Evolutionary conservation across 1,140 invertebrate species (phyloP), one percentile per base, ranked within the genome.

Genomic region (Drosophila equinoxialis): DNA sequence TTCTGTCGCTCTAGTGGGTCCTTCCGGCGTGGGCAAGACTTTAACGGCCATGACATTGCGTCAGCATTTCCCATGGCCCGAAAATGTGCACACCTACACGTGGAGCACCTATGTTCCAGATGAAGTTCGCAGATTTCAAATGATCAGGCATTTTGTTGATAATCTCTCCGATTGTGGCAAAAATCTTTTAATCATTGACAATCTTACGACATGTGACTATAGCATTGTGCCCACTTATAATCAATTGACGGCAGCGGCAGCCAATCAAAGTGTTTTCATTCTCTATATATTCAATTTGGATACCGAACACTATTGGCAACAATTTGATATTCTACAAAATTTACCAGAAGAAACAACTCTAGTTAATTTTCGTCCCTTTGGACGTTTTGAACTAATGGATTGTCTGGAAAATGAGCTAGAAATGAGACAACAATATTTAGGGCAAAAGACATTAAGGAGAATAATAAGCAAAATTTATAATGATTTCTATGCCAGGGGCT

Each of bases 111-210:
- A 66, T 41, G 85, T 87, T 1, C 35, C 75, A 8, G 69, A 91
- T 14, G 78, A 74, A 4, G 76, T 35, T 3, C 63, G 70, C 6
- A 91, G 85, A 61, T 80, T 91, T n/a, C 74, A 74, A 3, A 41
- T 87, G 64, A 39, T 91, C 1, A 58, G 76, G 6, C 57, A 82
- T 8, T 87, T 82, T 41, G 63, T 74, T 1, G 77, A 91, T 0
- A 68, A 79, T 0, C 71, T 91, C 1, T 79, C 82, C 2, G 62
- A 77, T 37, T 91, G 90, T 45, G 90, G 90, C 0, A 62, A 67
- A 0, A 91, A 91, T 55, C 65, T 91, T 26, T 45, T 91, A 2
- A 81, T 91, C 11, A 84, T 90, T 11, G 83, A 91, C 17, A 85
- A 91, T 48, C 57, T 91, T 4, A 11, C 65, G 39, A 48, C 81